These are phyloP conservation scores for Eupithecia centaureata DNA, from an alignment of 2,888 invertebrate genomes.

Conservation along the genomic window DNA sequence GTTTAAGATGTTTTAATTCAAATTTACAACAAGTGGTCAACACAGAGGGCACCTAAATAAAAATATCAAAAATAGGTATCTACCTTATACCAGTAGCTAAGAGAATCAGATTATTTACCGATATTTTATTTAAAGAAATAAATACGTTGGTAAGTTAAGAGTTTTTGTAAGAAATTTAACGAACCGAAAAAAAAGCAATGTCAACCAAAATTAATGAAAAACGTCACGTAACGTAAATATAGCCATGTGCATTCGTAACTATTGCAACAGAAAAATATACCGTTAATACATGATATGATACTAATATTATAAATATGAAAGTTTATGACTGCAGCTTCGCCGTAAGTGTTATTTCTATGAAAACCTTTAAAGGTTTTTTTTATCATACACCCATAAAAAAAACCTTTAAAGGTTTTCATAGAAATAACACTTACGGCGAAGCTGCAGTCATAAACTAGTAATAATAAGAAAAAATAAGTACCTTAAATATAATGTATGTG, in stretches of 20 bases:
- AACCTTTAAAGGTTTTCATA: background rate
- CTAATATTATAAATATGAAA: no score
- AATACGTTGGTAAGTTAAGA: background rate
- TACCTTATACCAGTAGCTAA: background rate
- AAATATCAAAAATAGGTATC: background rate
- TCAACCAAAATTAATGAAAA: background rate
- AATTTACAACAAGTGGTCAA: background rate
- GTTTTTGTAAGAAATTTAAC: background rate
- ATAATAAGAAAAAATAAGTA: constrained; percentile 1
- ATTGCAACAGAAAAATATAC: background rate
- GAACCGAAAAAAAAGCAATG: background rate
- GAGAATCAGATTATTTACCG: background rate
- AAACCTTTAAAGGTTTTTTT: no score
- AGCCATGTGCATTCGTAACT: background rate
- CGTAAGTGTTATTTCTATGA: no score
- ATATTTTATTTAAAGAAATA: background rate
- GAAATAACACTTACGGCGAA: background rate
- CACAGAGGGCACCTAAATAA: background rate
- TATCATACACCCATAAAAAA: no score
- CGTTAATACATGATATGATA: no score
- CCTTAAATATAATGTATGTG: background rate
- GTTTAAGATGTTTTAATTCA: background rate
- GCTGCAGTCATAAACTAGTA: background rate
- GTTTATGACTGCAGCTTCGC: no score
- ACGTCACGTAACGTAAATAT: no score